Evolutionary conservation across 2,113 vertebrate species (phyloP), one percentile per base, ranked within the genome.

Genomic region (Oncorhynchus gorbuscha): DNA sequence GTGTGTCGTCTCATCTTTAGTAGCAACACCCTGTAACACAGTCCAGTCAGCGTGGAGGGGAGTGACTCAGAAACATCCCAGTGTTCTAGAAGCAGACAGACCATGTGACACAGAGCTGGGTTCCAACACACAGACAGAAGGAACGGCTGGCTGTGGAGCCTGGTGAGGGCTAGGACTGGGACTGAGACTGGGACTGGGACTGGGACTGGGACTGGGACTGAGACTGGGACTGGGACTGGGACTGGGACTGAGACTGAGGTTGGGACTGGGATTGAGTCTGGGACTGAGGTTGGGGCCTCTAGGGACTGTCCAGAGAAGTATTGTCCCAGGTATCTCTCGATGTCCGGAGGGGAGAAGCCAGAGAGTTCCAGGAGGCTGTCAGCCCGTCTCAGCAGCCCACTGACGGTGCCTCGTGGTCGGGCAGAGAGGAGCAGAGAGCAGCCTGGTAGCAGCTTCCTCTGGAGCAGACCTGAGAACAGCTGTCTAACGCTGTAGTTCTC

Each of bases 371-470:
- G 81, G 55, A 94, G 82, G 48, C 90, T 89, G 72, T 98, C 95
- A 0, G 93, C 91, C 81, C 94, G 95, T 51, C 94, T 92, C 24
- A 97, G 39, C 1, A 91, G 90, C 75, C 93, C 96, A 76, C 82
- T 92, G 45, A 95, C 83, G 13, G 91, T 93, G 26, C 94, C 95
- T 83, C 91, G 93, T 5, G 94, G 94, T 75, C 95, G 93, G 8
- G 93, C 90, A 0, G 92, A 93, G 8, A 98, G 88, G 20, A 99
- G 83, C 71, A 99, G 83, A 0, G 94, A 95, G 82, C 95, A 97
- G 1, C 96, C 96, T 0, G 83, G 90, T 20, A 99, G 94, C 3
- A 96, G 73, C 78, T 93, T 92, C 74, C 92, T 94, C 84, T 97
- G 97, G 59, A 96, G 93, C 71, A 99, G 90, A 2, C 93, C 92